A percentile compares a stretch with the other conserved stretches of the same genome.
Conservation (phyloP, 2,888 invertebrate species). For the Metalampra italica region DNA sequence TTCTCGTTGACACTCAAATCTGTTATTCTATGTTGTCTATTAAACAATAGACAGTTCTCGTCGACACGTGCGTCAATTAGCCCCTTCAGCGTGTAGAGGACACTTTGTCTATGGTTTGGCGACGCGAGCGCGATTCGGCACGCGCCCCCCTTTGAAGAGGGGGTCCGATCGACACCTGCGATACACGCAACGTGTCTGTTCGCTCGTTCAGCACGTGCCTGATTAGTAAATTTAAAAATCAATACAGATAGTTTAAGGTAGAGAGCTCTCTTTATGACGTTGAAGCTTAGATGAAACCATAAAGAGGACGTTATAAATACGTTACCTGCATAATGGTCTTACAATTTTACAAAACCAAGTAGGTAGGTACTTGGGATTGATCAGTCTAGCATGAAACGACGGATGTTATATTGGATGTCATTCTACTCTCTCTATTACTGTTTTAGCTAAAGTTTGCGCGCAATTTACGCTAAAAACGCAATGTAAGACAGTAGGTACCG, state of each 20-base stretch:
- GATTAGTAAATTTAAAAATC: not conserved
- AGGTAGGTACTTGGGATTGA: too few species aligned
- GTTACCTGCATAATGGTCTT: too few species aligned
- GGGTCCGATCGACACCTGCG: not conserved
- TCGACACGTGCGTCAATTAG: constrained; percentile 14
- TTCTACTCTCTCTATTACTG: too few species aligned
- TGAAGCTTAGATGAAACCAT: too few species aligned
- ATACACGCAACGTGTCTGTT: constrained; percentile 3
- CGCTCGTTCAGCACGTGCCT: constrained; percentile 1
- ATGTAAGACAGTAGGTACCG: too few species aligned
- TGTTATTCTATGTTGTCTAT: not conserved
- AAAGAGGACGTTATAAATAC: too few species aligned
- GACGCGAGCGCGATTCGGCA: constrained; percentile 7
- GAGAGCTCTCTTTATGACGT: not conserved
- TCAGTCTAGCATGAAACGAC: too few species aligned
- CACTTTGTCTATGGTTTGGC: constrained; percentile 1
- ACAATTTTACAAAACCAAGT: too few species aligned
- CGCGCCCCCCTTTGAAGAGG: constrained; percentile 5
- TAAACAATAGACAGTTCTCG: constrained; percentile 2
- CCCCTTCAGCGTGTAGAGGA: constrained; percentile 1
- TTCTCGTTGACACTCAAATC: too few species aligned
- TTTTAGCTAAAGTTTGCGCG: too few species aligned
- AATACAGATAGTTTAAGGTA: not conserved
- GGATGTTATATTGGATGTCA: too few species aligned
- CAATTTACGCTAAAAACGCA: too few species aligned